Conservation (phyloP, 2,888 invertebrate species). For the Dasysyrphus tricinctus region DNA sequence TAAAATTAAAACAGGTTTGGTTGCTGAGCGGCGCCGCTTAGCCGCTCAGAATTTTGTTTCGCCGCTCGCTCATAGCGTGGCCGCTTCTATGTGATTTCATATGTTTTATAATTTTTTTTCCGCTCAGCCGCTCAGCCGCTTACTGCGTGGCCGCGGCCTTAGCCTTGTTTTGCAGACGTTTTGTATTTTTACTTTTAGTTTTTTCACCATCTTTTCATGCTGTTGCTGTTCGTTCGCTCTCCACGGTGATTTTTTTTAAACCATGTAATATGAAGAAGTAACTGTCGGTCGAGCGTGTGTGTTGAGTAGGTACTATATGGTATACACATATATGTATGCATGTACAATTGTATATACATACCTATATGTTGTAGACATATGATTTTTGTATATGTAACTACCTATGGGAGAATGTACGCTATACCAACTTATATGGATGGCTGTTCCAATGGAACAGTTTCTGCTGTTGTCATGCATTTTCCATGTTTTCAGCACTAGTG, state of each 20-base stretch:
- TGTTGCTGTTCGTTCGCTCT: conserved; percentile 36
- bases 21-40: too few relatives aligned
- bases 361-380: too few relatives aligned
- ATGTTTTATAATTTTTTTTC: too few relatives aligned
- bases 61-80: too few relatives aligned
- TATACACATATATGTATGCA: background rate
- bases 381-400: background rate
- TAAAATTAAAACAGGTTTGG: too few relatives aligned
- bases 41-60: too few relatives aligned
- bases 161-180: conserved; percentile 56
- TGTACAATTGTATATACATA: background rate
- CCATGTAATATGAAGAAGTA: conserved; percentile 53
- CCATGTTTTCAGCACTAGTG: conserved; percentile 74
- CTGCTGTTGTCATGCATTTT: conserved; percentile 74
- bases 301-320: background rate
- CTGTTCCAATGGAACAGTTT: conserved; percentile 56
- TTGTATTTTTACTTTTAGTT: conserved; percentile 15
- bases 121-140: too few relatives aligned
- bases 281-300: conserved; percentile 32
- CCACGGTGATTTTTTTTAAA: conserved; percentile 46
- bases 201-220: conserved; percentile 56
- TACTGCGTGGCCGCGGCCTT: too few relatives aligned
- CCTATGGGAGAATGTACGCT: background rate
- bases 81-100: too few relatives aligned
- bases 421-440: background rate